Evolutionary conservation across 1,140 invertebrate species (phyloP).

Genomic region (Sarcophaga bullata): DNA sequence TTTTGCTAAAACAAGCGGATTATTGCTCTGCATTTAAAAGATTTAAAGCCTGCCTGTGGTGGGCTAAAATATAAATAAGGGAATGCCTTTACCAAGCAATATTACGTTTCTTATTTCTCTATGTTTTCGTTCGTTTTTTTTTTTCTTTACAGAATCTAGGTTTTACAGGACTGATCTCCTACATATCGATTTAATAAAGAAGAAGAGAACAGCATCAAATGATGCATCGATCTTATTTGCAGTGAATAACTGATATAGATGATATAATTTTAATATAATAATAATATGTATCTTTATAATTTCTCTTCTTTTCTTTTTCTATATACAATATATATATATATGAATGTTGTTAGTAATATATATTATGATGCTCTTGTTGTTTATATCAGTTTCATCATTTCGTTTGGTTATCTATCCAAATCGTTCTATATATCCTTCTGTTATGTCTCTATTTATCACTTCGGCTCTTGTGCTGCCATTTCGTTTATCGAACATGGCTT

Average conservation of each 20-base stretch:
- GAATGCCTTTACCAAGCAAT: background rate
- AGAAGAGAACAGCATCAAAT: background rate
- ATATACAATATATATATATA: too few species aligned
- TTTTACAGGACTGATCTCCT: too few species aligned
- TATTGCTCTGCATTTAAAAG: slow-evolving; percentile 40
- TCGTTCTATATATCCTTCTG: slow-evolving; percentile 97
- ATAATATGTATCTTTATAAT: too few species aligned
- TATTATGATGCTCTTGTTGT: background rate
- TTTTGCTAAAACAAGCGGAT: slow-evolving; percentile 40
- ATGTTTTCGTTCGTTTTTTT: background rate
- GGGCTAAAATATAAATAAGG: slow-evolving; percentile 3
- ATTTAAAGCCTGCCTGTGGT: slow-evolving; percentile 33
- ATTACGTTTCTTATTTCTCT: background rate
- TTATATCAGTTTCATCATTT: background rate
- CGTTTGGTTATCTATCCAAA: too few species aligned
- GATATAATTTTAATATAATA: too few species aligned
- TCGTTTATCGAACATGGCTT: slow-evolving; percentile 92
- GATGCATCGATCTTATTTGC: too few species aligned
- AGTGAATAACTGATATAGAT: too few species aligned
- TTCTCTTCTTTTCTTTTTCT: background rate
- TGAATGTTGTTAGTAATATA: background rate
- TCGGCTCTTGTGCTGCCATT: slow-evolving; percentile 89
- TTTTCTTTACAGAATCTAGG: too few species aligned
- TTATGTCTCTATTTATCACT: slow-evolving; percentile 92
- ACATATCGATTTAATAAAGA: background rate